A percentile compares a stretch with the other conserved stretches of the same genome.
phyloP scores from a whole-genome alignment of 2,888 invertebrate species.

The Blastobasis lacticolella region DNA sequence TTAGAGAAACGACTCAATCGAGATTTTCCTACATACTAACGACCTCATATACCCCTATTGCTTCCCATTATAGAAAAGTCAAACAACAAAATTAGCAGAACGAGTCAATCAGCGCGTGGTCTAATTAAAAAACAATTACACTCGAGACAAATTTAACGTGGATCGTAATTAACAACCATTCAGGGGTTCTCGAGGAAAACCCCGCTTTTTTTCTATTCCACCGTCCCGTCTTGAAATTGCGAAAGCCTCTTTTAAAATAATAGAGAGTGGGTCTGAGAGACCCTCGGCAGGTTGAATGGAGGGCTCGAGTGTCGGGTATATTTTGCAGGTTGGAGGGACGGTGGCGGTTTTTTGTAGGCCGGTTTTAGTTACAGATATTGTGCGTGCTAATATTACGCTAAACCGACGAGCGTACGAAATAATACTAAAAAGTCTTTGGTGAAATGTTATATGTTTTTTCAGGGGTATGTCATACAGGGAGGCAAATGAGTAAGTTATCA shows the following conservation, averaged over 20 bases:
- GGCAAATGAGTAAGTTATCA: too few species aligned
- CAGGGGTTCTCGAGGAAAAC: slow-evolving; percentile 16
- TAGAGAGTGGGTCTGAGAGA: slow-evolving; percentile 35
- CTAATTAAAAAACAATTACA: too few species aligned
- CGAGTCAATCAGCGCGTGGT: too few species aligned
- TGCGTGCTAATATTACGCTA: too few species aligned
- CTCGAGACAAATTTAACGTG: too few species aligned
- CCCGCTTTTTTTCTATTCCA: slow-evolving; percentile 31
- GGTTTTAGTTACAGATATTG: slow-evolving; percentile 2
- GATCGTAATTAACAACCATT: slow-evolving; percentile 17
- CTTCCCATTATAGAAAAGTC: not conserved
- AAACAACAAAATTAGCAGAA: too few species aligned
- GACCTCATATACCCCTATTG: not conserved
- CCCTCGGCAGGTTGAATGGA: slow-evolving; percentile 38
- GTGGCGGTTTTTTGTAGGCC: slow-evolving; percentile 31
- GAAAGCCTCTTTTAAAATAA: slow-evolving; percentile 48
- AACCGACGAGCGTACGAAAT: too few species aligned
- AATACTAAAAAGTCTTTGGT: too few species aligned
- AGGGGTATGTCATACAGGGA: too few species aligned
- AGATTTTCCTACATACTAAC: too few species aligned
- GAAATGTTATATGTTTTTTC: too few species aligned
- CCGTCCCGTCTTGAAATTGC: slow-evolving; percentile 36
- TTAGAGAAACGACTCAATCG: too few species aligned
- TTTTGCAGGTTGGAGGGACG: slow-evolving; percentile 36
- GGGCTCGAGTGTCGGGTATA: slow-evolving; percentile 32